These are phyloP conservation scores for Scopus umbretta DNA, from an alignment of 2,113 vertebrate species.

Conservation along the genomic window DNA sequence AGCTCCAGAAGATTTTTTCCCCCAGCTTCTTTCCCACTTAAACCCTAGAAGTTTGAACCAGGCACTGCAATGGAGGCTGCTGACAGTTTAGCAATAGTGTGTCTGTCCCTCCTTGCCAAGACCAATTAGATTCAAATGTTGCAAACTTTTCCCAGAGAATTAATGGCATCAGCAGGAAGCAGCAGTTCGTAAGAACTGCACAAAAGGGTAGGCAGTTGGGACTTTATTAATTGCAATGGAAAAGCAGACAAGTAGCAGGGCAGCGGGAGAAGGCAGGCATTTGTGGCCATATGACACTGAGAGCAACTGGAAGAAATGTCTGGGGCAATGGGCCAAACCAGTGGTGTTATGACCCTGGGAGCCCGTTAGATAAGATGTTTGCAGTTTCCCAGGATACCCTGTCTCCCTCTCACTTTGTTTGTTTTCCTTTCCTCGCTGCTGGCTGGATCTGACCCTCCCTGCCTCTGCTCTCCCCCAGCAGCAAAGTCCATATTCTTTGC, in stretches of 20 bases:
- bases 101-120: background rate
- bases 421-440: background rate
- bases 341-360: background rate
- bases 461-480: background rate
- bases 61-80: background rate
- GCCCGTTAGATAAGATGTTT: background rate
- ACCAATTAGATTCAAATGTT: background rate
- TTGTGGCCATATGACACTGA: rapidly evolving
- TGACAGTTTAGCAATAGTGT: background rate
- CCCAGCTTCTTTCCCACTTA: background rate
- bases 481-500: background rate
- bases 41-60: background rate
- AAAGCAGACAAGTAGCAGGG: background rate
- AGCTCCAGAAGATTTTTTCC: background rate
- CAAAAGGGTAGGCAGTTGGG: background rate
- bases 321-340: background rate
- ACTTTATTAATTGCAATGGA: background rate
- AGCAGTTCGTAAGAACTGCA: background rate
- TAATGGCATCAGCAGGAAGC: background rate
- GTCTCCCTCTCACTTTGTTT: background rate
- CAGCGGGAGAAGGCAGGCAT: background rate
- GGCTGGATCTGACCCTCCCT: background rate
- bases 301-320: background rate
- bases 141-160: constrained; percentile 2
- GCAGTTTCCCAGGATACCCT: background rate